Evolutionary conservation across 2,797 vertebrate genomes (phyloP).

Genomic region (Pantherophis alleghaniensis): DNA sequence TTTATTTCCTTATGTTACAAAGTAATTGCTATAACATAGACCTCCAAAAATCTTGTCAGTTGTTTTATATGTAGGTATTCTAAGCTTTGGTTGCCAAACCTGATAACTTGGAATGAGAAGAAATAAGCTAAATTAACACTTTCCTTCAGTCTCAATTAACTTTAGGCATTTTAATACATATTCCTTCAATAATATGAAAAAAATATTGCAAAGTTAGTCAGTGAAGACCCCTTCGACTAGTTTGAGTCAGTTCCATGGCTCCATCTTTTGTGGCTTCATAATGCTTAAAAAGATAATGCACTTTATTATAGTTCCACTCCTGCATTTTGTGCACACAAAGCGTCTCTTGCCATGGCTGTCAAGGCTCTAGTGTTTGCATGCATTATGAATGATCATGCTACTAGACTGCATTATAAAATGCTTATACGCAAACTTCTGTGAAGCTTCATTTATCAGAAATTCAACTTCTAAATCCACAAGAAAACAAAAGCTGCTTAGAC

Average conservation of each 20-base stretch:
- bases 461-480: conserved; percentile 40
- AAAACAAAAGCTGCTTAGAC: conserved; percentile 52
- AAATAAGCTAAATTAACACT: background rate
- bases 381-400: conserved; percentile 42
- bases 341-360: conserved; percentile 40
- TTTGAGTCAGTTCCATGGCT: conserved; percentile 47
- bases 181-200: conserved; percentile 35
- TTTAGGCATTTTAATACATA: conserved; percentile 32
- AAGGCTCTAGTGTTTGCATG: conserved; percentile 36
- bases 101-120: background rate
- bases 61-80: background rate
- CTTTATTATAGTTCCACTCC: conserved; percentile 3
- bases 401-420: conserved; percentile 35
- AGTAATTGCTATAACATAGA: background rate
- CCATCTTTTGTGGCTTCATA: conserved; percentile 45
- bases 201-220: conserved; percentile 45
- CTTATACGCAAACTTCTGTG: conserved; percentile 4
- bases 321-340: conserved; percentile 52
- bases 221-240: conserved; percentile 34
- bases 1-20: background rate
- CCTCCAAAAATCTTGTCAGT: background rate
- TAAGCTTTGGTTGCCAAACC: background rate
- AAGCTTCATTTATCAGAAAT: conserved; percentile 36
- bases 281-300: conserved; percentile 42
- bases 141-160: conserved; percentile 36